These are phyloP conservation scores for Plebejus anna DNA, from an alignment of 2,888 invertebrate species.

Conservation along the genomic window DNA sequence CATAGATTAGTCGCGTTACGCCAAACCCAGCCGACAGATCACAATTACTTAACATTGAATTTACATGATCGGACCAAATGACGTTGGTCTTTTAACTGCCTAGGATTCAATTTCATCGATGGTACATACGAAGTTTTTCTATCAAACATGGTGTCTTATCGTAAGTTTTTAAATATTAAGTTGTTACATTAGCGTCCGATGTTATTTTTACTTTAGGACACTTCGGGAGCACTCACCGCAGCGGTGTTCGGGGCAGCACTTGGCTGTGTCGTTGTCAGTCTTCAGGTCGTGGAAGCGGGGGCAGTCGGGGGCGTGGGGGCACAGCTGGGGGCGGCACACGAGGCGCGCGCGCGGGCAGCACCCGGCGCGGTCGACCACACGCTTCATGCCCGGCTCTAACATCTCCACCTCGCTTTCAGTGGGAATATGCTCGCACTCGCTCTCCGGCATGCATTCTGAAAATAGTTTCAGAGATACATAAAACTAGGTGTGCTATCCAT, in stretches of 20 bases:
- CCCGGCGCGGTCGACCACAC: conserved; percentile 68
- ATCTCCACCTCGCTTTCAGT: conserved; percentile 63
- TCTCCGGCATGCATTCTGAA: conserved; percentile 85
- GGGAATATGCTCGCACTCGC: conserved; percentile 82
- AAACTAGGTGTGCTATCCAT: no score
- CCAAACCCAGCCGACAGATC: no score
- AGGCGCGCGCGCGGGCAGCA: conserved; percentile 84
- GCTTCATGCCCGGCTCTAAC: conserved; percentile 82
- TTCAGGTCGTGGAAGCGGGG: conserved; percentile 77
- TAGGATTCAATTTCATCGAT: no score
- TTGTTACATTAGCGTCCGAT: no score
- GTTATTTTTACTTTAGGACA: no score
- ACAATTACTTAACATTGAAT: no score
- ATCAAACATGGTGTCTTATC: no score
- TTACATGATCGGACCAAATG: no score
- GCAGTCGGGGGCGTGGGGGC: conserved; percentile 81
- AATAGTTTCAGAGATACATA: neutral
- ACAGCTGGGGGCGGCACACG: conserved; percentile 81
- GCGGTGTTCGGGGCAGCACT: conserved; percentile 80
- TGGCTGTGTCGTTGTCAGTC: conserved; percentile 46
- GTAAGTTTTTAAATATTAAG: no score
- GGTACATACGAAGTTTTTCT: no score
- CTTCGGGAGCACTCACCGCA: conserved; percentile 76
- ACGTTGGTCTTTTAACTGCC: no score
- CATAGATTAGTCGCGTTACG: no score